phyloP scores from a whole-genome alignment of 2,888 invertebrate species.

The Lasioglossum villosulum region DNA sequence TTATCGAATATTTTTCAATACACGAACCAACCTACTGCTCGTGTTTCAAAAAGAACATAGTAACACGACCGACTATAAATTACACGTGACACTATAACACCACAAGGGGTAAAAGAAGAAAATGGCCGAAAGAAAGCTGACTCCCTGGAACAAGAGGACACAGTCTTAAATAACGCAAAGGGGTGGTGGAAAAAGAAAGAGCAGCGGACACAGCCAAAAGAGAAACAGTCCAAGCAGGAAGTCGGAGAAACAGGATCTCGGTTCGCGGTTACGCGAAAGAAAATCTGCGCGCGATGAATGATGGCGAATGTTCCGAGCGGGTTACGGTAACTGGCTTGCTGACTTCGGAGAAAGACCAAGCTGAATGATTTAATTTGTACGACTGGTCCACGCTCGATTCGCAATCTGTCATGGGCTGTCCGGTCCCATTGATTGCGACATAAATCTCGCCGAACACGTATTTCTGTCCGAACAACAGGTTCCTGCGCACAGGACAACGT shows the following conservation, averaged over 20 bases:
- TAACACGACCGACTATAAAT: background rate
- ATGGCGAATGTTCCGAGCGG: conserved; percentile 12
- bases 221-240: conserved; percentile 44
- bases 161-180: conserved; percentile 22
- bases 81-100: background rate
- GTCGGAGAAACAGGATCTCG: conserved; percentile 53
- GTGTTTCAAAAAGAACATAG: background rate
- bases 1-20: no score
- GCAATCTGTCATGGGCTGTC: conserved; percentile 56
- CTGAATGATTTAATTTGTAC: conserved; percentile 54
- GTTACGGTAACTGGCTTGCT: conserved; percentile 14
- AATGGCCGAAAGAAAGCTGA: background rate
- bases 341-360: conserved; percentile 30
- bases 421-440: conserved; percentile 52
- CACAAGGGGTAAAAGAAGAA: background rate
- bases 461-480: conserved; percentile 46
- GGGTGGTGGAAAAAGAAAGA: background rate
- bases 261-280: conserved; percentile 43
- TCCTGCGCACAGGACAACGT: conserved; percentile 5
- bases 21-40: background rate
- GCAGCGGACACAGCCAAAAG: background rate
- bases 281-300: conserved; percentile 17
- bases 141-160: background rate
- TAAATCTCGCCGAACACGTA: conserved; percentile 37
- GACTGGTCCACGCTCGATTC: conserved; percentile 20